Percentiles rank a stretch among this genome's conserved stretches.
Conservation (phyloP, 2,113 vertebrate genomes). For the Rhea pennata region DNA sequence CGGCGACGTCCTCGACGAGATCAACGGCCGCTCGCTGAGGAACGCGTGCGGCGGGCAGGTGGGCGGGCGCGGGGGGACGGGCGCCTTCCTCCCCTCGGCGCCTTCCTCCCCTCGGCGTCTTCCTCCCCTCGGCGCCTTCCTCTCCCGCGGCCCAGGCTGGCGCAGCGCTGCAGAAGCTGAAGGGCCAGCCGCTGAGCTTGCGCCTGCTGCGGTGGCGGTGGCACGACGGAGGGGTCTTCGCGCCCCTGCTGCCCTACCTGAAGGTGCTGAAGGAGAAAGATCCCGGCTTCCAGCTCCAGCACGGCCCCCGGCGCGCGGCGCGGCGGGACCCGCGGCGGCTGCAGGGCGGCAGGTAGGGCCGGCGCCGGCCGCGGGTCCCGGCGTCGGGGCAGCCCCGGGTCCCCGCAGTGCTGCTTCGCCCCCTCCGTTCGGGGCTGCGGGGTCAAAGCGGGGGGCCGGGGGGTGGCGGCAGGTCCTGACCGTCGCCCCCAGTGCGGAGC, state of each 20-base stretch:
- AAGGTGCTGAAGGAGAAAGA: slow-evolving; percentile 76
- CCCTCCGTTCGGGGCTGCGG: not conserved
- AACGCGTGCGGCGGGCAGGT: slow-evolving; percentile 80
- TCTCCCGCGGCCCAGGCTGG: slow-evolving; percentile 67
- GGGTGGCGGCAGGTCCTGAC: accelerated
- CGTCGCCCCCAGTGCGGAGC: not conserved
- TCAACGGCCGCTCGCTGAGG: slow-evolving; percentile 81
- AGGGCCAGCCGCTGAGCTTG: slow-evolving; percentile 74
- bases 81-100: not conserved
- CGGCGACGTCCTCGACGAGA: slow-evolving; percentile 84
- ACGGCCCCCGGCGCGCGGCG: not conserved
- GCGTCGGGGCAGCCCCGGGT: accelerated
- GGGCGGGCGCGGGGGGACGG: not conserved
- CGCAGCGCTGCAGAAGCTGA: slow-evolving; percentile 74
- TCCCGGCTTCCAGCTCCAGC: slow-evolving; percentile 72
- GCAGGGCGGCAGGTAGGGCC: slow-evolving; percentile 31
- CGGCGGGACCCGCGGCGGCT: not conserved
- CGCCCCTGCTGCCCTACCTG: slow-evolving; percentile 78
- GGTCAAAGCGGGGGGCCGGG: not conserved
- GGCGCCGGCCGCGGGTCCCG: not conserved
- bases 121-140: not conserved
- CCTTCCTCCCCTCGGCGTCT: not conserved
- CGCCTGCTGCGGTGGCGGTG: slow-evolving; percentile 74
- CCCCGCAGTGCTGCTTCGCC: not conserved
- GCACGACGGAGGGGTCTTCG: slow-evolving; percentile 66